phyloP scores from a whole-genome alignment of 2,113 vertebrate genomes.

The Pica pica region DNA sequence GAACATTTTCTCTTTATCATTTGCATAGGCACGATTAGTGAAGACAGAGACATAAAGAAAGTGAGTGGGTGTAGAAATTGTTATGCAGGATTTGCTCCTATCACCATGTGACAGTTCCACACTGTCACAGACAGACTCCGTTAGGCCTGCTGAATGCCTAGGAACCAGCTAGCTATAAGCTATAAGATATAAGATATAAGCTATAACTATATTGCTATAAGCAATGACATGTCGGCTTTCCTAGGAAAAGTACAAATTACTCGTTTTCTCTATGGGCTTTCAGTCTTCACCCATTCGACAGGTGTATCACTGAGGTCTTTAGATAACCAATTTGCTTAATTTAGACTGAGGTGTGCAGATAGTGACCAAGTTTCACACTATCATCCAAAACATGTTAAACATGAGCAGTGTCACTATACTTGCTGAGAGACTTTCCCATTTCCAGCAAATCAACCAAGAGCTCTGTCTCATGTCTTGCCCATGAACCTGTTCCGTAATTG shows the following conservation, averaged over 20 bases:
- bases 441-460: background rate
- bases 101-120: background rate
- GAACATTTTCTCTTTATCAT: background rate
- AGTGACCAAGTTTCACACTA: background rate
- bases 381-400: background rate
- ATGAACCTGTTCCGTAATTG: accelerated
- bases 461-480: background rate
- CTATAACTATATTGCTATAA: accelerated
- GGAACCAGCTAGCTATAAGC: background rate
- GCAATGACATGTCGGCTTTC: background rate
- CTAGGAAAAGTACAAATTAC: background rate
- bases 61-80: background rate
- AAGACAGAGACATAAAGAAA: background rate
- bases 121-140: background rate
- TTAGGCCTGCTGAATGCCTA: background rate
- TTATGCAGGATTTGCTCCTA: background rate
- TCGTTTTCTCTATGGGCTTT: accelerated
- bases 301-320: background rate
- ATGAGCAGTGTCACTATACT: background rate
- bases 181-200: accelerated
- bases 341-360: background rate
- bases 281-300: background rate
- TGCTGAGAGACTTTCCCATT: background rate
- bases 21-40: accelerated
- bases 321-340: background rate